phyloP scores from a whole-genome alignment of 1,140 invertebrate species.

The Drosophila tsacasi region DNA sequence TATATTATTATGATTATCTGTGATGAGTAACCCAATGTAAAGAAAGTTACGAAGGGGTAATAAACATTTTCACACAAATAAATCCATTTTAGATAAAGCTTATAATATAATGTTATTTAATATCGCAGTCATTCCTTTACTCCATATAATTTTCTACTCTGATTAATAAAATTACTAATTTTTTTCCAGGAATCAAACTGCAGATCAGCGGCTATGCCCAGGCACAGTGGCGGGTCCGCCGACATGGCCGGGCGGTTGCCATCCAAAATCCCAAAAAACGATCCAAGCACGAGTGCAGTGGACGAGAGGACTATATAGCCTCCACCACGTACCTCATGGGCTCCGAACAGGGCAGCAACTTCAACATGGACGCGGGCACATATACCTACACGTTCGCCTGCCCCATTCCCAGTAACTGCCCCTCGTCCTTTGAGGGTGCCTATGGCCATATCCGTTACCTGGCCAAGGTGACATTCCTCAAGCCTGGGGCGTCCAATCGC shows the following conservation, averaged over 20 bases:
- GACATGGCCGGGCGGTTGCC: slow-evolving; percentile 46
- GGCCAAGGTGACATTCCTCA: slow-evolving; percentile 74
- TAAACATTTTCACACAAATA: neutral
- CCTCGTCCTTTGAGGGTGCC: slow-evolving; percentile 80
- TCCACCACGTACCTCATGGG: slow-evolving; percentile 78
- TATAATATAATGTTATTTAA: neutral
- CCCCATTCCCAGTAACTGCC: slow-evolving; percentile 86
- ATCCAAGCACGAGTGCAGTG: slow-evolving; percentile 51
- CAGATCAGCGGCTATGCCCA: slow-evolving; percentile 73
- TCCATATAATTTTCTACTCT: neutral
- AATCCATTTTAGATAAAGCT: neutral
- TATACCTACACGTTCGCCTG: slow-evolving; percentile 88
- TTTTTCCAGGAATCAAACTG: slow-evolving; percentile 68
- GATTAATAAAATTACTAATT: neutral
- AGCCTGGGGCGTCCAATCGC: slow-evolving; percentile 69
- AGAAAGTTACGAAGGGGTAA: neutral
- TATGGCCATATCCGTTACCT: slow-evolving; percentile 82
- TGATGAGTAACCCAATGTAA: neutral
- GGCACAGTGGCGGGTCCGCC: slow-evolving; percentile 65
- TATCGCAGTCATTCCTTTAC: neutral
- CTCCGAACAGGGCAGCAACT: slow-evolving; percentile 64
- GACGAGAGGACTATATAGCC: slow-evolving; percentile 78
- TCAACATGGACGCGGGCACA: slow-evolving; percentile 86
- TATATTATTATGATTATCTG: neutral
- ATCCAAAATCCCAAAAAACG: slow-evolving; percentile 52